Base-by-base conservation (phyloP, 2,113 vertebrate species). In the Motacilla alba region DNA sequence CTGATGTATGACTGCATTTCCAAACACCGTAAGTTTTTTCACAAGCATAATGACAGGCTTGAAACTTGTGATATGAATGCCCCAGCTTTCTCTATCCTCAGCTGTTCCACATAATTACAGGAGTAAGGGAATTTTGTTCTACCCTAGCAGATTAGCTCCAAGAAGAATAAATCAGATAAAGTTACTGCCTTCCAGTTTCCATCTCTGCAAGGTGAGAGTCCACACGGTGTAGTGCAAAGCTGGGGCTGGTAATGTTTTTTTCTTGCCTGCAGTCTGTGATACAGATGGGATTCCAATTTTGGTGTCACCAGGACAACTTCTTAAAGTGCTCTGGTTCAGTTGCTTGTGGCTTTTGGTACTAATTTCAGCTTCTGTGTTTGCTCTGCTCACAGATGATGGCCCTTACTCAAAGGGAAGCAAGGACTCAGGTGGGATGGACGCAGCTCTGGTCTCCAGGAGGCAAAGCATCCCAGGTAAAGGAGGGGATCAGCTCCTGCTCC, bases 381-480 rank as follows among this genome's bases (percentile, higher is more conserved):
- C 79, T 83, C 87, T 93, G 66, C 96, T 95, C 56, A 4, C 98
- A 99, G 99, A 99, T 39, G 99, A 99, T 95, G 99, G 98, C 62
- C 99, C 99, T 85, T 99, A 99, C 89, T 98, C 98, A 20, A 99
- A 99, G 96, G 99, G 98, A 62, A 98, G 95, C 97, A 99, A 99
- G 95, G 99, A 99, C n/a, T 87, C 97, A 1, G 95, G 97, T 53
- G 98, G 97, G 74, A 82, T 97, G 68, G 99, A 99, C 15, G 11
- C 98, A 93, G 97, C 98, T 49, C 95, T 99, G 97, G 97, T 97
- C 10, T 98, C 98, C 96, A 98, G 98, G 94, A 98, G 99, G 83
- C 98, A 98, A 96, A 99, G 99, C 96, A 98, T 99, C 92, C 99
- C 99, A 98, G 99, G 99, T 99, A 98, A 83, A 21, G 87, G n/a